Evolutionary conservation across 2,888 invertebrate species (phyloP), one percentile per base, ranked within the genome.

Genomic region (Charanyca ferruginea): DNA sequence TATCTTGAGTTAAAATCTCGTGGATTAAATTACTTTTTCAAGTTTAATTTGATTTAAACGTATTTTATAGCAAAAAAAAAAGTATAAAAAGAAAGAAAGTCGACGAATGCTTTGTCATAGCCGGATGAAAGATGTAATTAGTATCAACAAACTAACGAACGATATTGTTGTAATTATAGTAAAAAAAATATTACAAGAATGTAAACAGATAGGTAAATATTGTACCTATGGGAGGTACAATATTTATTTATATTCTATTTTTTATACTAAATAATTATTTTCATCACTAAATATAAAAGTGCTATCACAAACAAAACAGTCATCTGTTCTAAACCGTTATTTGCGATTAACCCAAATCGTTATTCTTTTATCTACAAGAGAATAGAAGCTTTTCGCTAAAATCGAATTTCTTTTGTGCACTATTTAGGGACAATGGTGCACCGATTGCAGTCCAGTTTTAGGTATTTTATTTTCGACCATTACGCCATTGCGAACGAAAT

Each of bases 341-440:
- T 77, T 73, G 45, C 68, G 76, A 83, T 82, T 81, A 83, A 76
- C 63, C 57, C 77, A 81, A 82, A 82, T 73, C 76, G 70, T 80
- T 82, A 76, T 79, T 79, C 79, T 85, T 85, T 84, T 83, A 83
- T 83, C 85, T 80, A 76, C 72, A 83, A 79, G 77, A 86, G 83
- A 84, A 83, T 85, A 59, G 58, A 81, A 81, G 81, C 81, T 83
- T 88, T 88, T 86, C 83, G 86, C 86, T 89, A 85, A 87, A 88
- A 88, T 87, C 88, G 87, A 83, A 86, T 86, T 90, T 89, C 91
- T 91, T 90, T 93, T 91, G 89, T 91, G 83, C 79, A 86, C 87
- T 88, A 88, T 91, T 92, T 90, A 92, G 87, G 92, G 91, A 94
- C 94, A 94, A 94, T 94, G 87, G 93, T 86, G 83, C 90, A 86